phyloP scores from a whole-genome alignment of 1,140 invertebrate species.

The Drosophila insularis region DNA sequence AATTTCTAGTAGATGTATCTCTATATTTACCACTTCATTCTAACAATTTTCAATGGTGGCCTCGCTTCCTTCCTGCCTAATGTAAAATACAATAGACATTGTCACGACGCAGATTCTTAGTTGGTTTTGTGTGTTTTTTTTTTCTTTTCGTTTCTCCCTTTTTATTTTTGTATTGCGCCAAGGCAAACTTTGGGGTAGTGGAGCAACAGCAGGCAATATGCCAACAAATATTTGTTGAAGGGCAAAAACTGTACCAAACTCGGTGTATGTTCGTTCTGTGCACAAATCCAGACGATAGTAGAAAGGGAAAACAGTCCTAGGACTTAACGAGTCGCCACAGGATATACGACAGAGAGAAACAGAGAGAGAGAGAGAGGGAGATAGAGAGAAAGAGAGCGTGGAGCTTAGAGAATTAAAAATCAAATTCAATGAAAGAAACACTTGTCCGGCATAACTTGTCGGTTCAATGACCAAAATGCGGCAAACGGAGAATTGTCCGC shows the following conservation, averaged over 20 bases:
- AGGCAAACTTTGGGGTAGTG: slow-evolving; percentile 70
- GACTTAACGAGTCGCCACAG: slow-evolving; percentile 52
- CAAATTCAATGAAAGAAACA: slow-evolving; percentile 12
- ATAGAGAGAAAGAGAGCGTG: too few relatives aligned
- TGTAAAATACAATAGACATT: slow-evolving; percentile 3
- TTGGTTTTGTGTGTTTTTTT: slow-evolving; percentile 8
- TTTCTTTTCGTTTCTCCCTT: neutral
- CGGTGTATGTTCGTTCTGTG: slow-evolving; percentile 9
- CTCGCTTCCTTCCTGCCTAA: neutral
- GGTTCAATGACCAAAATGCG: slow-evolving; percentile 45
- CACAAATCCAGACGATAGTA: slow-evolving; percentile 59
- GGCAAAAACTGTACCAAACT: slow-evolving; percentile 66
- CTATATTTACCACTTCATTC: neutral
- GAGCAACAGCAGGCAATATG: slow-evolving; percentile 51
- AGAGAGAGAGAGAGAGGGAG: slow-evolving; percentile 29
- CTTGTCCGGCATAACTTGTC: slow-evolving; percentile 20
- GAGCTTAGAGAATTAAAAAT: slow-evolving; percentile 34
- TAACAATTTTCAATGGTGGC: neutral
- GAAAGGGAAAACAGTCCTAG: slow-evolving; percentile 68
- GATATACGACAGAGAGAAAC: slow-evolving; percentile 33
- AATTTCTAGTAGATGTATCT: neutral
- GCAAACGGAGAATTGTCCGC: slow-evolving; percentile 23
- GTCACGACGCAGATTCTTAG: neutral
- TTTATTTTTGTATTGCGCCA: slow-evolving; percentile 23
- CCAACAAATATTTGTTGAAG: slow-evolving; percentile 28